phyloP scores from a whole-genome alignment of 2,888 invertebrate species.

The Ischnus inquisitorius region DNA sequence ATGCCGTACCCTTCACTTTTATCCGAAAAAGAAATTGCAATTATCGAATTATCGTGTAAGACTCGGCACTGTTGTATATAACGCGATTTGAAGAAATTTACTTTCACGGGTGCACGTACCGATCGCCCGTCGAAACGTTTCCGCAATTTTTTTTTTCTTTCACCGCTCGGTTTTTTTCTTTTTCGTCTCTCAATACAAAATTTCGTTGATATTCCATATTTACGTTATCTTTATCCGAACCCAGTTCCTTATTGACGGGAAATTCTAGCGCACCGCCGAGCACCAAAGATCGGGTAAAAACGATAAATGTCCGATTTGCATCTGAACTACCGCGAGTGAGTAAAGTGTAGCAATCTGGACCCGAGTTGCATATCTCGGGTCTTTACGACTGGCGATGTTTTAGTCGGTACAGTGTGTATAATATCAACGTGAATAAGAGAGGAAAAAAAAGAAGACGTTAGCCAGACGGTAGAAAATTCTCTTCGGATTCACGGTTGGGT shows the following conservation, averaged over 20 bases:
- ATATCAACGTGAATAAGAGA: constrained; percentile 1
- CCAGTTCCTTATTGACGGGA: constrained; percentile 17
- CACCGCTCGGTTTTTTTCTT: constrained; percentile 9
- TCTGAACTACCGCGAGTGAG: neutral
- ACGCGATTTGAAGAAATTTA: constrained; percentile 39
- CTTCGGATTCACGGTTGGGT: constrained; percentile 74
- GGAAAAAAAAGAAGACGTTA: constrained; percentile 29
- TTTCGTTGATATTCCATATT: constrained; percentile 15
- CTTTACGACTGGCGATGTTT: constrained; percentile 19
- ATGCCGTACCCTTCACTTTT: constrained; percentile 55
- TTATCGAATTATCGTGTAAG: constrained; percentile 51
- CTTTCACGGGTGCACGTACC: constrained; percentile 48
- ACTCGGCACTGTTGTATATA: constrained; percentile 2
- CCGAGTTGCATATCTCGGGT: neutral
- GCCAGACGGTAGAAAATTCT: constrained; percentile 72
- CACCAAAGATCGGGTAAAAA: constrained; percentile 10
- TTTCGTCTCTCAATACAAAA: neutral
- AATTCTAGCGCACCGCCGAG: neutral
- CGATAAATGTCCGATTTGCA: constrained; percentile 35
- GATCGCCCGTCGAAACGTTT: constrained; percentile 37
- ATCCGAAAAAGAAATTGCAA: constrained; percentile 50
- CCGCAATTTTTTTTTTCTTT: constrained; percentile 22
- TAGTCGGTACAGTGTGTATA: neutral
- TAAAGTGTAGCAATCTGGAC: neutral
- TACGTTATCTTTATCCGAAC: neutral